Evolutionary conservation across 2,888 invertebrate genomes (phyloP).

Genomic region (Cantharis rustica): DNA sequence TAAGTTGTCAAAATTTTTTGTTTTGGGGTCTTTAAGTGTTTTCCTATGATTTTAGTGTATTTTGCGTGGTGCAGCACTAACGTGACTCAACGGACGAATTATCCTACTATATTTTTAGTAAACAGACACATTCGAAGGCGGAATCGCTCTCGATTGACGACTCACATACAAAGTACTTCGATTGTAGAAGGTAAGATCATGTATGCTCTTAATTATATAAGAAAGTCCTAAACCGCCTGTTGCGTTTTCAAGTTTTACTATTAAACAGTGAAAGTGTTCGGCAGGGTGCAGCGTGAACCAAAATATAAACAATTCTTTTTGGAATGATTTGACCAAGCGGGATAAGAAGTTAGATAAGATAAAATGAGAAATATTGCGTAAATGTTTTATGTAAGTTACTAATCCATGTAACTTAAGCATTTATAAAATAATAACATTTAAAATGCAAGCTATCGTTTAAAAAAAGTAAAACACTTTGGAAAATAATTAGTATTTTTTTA

Average conservation of each 20-base stretch:
- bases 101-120: slow-evolving; percentile 72
- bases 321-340: neutral
- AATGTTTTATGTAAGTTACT: no score
- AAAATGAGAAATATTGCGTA: neutral
- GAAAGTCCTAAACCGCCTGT: neutral
- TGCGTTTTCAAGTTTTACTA: neutral
- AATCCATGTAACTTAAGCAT: no score
- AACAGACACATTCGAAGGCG: slow-evolving; percentile 58
- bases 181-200: slow-evolving; percentile 46
- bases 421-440: no score
- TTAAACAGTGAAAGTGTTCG: neutral
- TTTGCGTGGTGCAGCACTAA: slow-evolving; percentile 81
- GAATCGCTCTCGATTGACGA: slow-evolving; percentile 49
- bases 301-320: neutral
- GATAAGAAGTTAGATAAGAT: neutral
- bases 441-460: no score
- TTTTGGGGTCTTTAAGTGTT: neutral
- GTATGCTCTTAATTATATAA: neutral
- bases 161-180: slow-evolving; percentile 50
- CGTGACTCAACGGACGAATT: slow-evolving; percentile 60
- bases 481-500: no score
- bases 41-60: slow-evolving; percentile 56
- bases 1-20: slow-evolving; percentile 39
- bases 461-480: no score
- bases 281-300: neutral